A percentile compares a stretch with the other conserved stretches of the same genome.
phyloP scores from a whole-genome alignment of 2,113 vertebrate genomes.

The Eupsittula cactorum region DNA sequence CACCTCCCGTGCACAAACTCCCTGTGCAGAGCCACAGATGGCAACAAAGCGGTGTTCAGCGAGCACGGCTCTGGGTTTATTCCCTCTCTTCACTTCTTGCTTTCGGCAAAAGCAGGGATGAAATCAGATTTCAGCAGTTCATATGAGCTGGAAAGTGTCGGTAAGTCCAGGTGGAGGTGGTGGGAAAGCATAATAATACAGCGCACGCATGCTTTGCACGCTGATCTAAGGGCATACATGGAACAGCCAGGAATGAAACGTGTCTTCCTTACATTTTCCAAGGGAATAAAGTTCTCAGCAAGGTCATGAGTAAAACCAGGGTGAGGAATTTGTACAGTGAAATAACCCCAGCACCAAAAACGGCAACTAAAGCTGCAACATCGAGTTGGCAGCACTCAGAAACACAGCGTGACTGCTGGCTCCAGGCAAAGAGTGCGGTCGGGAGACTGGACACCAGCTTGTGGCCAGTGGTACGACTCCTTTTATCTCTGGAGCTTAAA shows the following conservation, averaged over 20 bases:
- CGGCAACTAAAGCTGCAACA: background rate
- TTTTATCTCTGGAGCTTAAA: slow-evolving; percentile 13
- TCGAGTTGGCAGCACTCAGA: background rate
- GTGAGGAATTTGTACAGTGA: background rate
- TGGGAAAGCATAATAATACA: background rate
- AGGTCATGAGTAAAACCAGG: background rate
- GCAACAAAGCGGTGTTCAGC: slow-evolving; percentile 48
- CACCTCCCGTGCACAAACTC: slow-evolving; percentile 3
- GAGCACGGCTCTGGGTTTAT: background rate
- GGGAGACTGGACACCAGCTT: background rate
- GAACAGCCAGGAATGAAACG: background rate
- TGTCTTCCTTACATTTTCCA: background rate
- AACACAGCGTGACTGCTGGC: background rate
- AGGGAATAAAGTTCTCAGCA: background rate
- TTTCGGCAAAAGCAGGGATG: slow-evolving; percentile 39
- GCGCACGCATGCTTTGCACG: background rate
- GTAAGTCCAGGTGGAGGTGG: slow-evolving; percentile 7
- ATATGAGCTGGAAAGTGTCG: slow-evolving; percentile 8
- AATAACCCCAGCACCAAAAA: background rate
- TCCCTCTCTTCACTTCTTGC: slow-evolving; percentile 23
- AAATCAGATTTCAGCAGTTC: slow-evolving; percentile 45
- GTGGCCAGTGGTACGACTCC: background rate
- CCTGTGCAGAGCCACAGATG: background rate
- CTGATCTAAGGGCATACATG: background rate
- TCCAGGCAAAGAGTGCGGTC: background rate